phyloP scores from a whole-genome alignment of 2,888 invertebrate genomes.

The Macrosiphum euphorbiae region DNA sequence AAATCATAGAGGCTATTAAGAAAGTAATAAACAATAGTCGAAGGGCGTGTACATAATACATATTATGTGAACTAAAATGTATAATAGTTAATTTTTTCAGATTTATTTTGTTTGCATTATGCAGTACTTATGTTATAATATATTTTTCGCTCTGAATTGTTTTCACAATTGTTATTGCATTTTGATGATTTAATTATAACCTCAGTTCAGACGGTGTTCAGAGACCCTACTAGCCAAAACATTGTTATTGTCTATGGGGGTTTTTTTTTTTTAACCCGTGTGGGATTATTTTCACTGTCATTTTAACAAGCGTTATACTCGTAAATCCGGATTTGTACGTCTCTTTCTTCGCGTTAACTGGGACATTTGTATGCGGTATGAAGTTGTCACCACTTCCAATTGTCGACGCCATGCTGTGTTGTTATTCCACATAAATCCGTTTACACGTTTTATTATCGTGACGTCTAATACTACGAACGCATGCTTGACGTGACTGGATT shows the following conservation, averaged over 20 bases:
- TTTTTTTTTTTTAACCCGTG: neutral
- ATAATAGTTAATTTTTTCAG: neutral
- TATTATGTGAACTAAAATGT: neutral
- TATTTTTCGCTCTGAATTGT: neutral
- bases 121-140: neutral
- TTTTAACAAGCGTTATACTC: slow-evolving; percentile 21
- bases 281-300: slow-evolving; percentile 11
- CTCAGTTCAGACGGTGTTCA: neutral
- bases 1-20: neutral
- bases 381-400: slow-evolving; percentile 30
- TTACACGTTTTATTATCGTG: slow-evolving; percentile 27
- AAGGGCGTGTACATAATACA: too few relatives aligned
- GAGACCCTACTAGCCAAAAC: neutral
- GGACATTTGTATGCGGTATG: neutral
- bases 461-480: neutral
- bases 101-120: neutral
- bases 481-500: slow-evolving; percentile 24
- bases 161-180: neutral
- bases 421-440: slow-evolving; percentile 20
- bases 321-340: neutral
- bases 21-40: neutral
- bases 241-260: neutral
- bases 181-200: neutral
- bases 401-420: neutral
- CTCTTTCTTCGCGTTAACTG: neutral